Conservation (phyloP, 2,888 invertebrate species). For the Neoscelio sp. region DNA sequence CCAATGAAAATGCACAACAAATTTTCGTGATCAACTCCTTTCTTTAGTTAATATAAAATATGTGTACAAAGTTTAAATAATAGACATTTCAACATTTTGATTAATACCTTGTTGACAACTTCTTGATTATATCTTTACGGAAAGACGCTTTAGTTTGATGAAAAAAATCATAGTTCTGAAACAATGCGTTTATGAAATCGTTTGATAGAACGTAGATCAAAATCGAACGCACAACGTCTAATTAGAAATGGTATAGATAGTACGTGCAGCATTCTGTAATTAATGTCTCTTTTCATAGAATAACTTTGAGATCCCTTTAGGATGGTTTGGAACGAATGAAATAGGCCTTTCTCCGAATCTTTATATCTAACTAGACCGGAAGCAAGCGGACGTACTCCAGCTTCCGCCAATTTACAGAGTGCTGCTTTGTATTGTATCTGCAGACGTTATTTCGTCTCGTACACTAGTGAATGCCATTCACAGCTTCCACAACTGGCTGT, state of each 20-base stretch:
- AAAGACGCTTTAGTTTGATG: not conserved
- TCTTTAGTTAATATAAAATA: no score
- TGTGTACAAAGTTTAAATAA: no score
- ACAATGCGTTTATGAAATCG: conserved; percentile 2
- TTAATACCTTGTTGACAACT: no score
- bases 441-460: conserved; percentile 70
- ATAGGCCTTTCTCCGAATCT: conserved; percentile 69
- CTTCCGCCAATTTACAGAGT: conserved; percentile 70
- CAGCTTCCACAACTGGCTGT: conserved; percentile 40
- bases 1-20: no score
- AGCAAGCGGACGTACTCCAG: conserved; percentile 67
- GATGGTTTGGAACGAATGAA: conserved; percentile 65
- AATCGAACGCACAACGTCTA: conserved; percentile 9
- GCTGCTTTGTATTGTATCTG: conserved; percentile 56
- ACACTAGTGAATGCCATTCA: conserved; percentile 65
- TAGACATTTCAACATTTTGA: no score
- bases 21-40: no score
- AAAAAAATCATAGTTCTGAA: not conserved
- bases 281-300: conserved; percentile 68
- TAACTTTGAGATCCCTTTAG: conserved; percentile 52
- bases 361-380: conserved; percentile 74
- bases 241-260: conserved; percentile 1
- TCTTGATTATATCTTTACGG: not conserved
- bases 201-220: not conserved
- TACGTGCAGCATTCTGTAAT: conserved; percentile 63